These are phyloP conservation scores for Nemotelus pantherinus DNA, from an alignment of 2,888 invertebrate genomes.

Conservation along the genomic window DNA sequence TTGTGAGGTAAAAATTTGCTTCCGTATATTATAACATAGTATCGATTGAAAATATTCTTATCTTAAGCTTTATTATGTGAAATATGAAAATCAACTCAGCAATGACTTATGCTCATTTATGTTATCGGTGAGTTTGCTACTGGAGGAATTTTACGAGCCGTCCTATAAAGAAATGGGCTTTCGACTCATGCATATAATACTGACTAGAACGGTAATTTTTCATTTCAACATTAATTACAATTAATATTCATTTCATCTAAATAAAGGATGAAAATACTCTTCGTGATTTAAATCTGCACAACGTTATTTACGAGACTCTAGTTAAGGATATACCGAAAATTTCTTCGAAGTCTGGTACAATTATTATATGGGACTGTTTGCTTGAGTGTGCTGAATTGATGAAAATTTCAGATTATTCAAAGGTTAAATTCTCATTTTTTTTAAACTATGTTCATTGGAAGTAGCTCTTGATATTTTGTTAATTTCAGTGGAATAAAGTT, in stretches of 20 bases:
- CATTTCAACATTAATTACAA: neutral
- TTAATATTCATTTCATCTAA: neutral
- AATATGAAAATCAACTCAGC: conserved; percentile 38
- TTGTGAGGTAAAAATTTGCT: conserved; percentile 54
- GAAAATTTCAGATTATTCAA: conserved; percentile 17
- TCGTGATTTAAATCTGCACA: conserved; percentile 58
- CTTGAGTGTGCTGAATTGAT: conserved; percentile 57
- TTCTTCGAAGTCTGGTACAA: conserved; percentile 54
- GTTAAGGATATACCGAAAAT: conserved; percentile 56
- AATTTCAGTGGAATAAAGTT: conserved; percentile 59
- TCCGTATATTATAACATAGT: neutral
- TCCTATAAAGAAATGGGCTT: conserved; percentile 59
- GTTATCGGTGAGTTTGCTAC: conserved; percentile 59
- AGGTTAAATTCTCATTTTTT: conserved; percentile 8
- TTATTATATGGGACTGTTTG: conserved; percentile 59
- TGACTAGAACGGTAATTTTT: conserved; percentile 56
- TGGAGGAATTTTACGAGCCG: conserved; percentile 58
- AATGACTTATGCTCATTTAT: conserved; percentile 56
- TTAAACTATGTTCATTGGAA: too few relatives aligned
- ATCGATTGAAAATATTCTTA: neutral
- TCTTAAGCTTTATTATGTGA: conserved; percentile 38
- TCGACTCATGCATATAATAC: conserved; percentile 56
- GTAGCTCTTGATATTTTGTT: conserved; percentile 8
- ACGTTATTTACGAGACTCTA: conserved; percentile 60
- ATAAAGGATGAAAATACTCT: conserved; percentile 55